Evolutionary conservation across 1,140 invertebrate species (phyloP), one percentile per base, ranked within the genome.

Genomic region (Formica selysi): DNA sequence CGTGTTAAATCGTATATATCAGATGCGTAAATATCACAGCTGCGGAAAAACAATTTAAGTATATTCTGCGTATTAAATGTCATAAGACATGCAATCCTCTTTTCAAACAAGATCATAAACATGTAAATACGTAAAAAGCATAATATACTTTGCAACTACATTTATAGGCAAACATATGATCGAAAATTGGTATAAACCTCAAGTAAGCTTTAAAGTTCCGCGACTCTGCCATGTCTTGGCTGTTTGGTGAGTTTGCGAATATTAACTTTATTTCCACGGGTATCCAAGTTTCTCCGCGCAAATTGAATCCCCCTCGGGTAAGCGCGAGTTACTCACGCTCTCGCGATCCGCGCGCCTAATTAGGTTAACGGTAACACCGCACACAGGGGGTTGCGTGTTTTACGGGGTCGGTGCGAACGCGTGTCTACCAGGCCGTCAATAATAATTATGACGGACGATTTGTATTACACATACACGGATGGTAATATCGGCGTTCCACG

Each of bases 291-390:
- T 73, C 26, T 51, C 48, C 48, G 48, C 79, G 54, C 26, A 81
- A 73, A 81, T 26, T 59, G 48, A 3, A 41, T 26, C 48, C 26
- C 54, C 67, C 59, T 36, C 67, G 54, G 51, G 54, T 13, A n/a
- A 26, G 26, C 44, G 19, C 48, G 51, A 38, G 13, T 73, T 22
- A 57, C 54, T 73, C 68, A 41, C 29, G 11, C 54, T 38, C 51
- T 59, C 65, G 54, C 54, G 79, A 59, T 41, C n/a, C 22, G 44
- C 79, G 76, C 73, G 85, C 87, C 76, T 92, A 94, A 94, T 93
- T 92, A 89, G 91, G 92, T 93, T 93, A 93, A 93, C 90, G 89
- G 90, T 91, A 88, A 83, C 57, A 44, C 29, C 26, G 54, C 90
- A 90, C 88, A 51, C 41, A 44, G 41, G 48, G 48, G 86, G 89